These are phyloP conservation scores for Nannospalax galili DNA, from an alignment of 2,113 vertebrate species.

Conservation along the genomic window DNA sequence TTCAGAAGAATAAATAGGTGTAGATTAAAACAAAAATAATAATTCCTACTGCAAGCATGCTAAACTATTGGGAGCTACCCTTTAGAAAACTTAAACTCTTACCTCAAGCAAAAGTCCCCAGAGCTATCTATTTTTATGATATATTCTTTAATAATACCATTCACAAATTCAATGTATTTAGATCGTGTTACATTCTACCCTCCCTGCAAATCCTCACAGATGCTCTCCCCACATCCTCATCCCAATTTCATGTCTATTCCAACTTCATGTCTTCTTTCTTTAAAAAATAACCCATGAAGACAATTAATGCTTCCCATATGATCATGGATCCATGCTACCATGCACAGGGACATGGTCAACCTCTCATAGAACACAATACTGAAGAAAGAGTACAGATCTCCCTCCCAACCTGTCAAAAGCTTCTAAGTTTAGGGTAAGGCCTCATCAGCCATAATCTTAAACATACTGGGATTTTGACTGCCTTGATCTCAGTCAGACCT, in stretches of 20 bases:
- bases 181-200: background rate
- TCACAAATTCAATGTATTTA: background rate
- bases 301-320: background rate
- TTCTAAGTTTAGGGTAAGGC: fast-evolving
- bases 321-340: background rate
- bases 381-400: too few species aligned
- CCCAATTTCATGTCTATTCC: background rate
- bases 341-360: background rate
- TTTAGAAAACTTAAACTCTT: background rate
- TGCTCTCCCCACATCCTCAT: background rate
- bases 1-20: background rate
- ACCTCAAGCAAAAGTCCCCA: too few species aligned
- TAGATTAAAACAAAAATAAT: background rate
- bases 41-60: background rate
- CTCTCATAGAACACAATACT: background rate
- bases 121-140: background rate
- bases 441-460: background rate
- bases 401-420: background rate
- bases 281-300: background rate
- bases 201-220: background rate
- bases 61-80: background rate
- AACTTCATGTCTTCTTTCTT: too few species aligned
- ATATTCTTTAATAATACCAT: background rate
- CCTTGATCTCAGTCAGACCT: too few species aligned
- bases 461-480: background rate